Percentiles rank a stretch among this genome's conserved stretches.
Evolutionary conservation across 2,113 vertebrate species (phyloP).

Genomic region (Ptychochromis oligacanthus): DNA sequence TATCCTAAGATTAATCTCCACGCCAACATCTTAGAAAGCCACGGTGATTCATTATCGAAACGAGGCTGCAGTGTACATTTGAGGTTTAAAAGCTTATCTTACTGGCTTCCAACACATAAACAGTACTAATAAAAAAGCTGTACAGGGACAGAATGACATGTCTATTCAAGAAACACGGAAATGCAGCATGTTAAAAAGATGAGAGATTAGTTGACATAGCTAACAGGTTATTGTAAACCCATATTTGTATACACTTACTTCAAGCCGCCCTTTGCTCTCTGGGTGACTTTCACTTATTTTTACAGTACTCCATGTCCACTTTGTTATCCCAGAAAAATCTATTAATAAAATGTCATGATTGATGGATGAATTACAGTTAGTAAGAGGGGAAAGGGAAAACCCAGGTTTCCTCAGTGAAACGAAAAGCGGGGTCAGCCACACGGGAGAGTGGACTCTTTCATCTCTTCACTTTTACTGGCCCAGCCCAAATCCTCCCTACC

Average conservation of each 20-base stretch:
- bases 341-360: conserved; percentile 60
- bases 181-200: too few relatives aligned
- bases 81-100: not conserved
- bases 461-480: conserved; percentile 66
- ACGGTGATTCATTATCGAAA: not conserved
- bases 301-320: not conserved
- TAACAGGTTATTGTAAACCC: not conserved
- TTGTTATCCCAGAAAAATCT: conserved; percentile 16
- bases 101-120: not conserved
- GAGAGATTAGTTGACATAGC: not conserved
- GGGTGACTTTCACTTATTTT: conserved; percentile 4
- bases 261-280: not conserved
- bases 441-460: conserved; percentile 61
- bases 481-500: conserved; percentile 48
- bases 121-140: not conserved
- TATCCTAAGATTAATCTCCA: not conserved
- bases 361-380: conserved; percentile 61
- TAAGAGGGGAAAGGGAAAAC: conserved; percentile 60
- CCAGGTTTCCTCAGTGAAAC: conserved; percentile 64
- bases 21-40: not conserved
- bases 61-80: not conserved
- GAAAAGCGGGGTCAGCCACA: conserved; percentile 58
- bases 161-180: too few relatives aligned
- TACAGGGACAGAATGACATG: too few relatives aligned
- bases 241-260: not conserved